Conservation (phyloP, 2,797 vertebrate genomes). For the Syndactyla subalaris region DNA sequence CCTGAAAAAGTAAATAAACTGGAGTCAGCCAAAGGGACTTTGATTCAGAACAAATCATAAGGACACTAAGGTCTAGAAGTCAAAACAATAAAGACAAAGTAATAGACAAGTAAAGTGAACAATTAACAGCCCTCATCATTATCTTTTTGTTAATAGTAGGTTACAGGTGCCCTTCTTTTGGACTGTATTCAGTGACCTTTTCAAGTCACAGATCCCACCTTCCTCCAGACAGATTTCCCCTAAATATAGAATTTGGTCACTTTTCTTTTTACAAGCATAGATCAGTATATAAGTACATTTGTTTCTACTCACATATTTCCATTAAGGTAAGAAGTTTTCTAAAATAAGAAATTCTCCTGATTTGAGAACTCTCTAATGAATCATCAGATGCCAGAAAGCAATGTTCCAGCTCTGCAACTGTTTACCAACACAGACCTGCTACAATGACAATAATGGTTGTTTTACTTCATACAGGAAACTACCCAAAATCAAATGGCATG, state of each 20-base stretch:
- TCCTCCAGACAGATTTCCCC: neutral
- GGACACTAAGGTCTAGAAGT: neutral
- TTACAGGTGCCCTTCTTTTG: neutral
- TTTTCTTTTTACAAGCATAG: neutral
- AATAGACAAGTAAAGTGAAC: neutral
- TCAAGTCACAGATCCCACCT: neutral
- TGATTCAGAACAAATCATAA: neutral
- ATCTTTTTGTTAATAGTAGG: neutral
- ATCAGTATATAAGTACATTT: neutral
- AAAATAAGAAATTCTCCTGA: neutral
- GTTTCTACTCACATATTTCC: neutral
- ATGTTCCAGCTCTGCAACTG: neutral
- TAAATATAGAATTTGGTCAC: neutral
- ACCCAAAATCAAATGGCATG: neutral
- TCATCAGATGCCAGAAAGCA: neutral
- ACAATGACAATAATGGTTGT: neutral
- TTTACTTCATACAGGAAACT: neutral
- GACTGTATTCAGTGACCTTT: neutral
- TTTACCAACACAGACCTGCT: neutral
- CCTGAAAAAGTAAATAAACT: neutral
- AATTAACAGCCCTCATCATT: neutral
- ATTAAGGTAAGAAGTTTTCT: neutral
- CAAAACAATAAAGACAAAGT: neutral
- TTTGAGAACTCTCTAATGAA: neutral
- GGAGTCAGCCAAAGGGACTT: neutral